A percentile compares a stretch with the other conserved stretches of the same genome.
These are phyloP conservation scores for Myotis daubentonii DNA, from an alignment of 2,797 vertebrate species.

Conservation along the genomic window DNA sequence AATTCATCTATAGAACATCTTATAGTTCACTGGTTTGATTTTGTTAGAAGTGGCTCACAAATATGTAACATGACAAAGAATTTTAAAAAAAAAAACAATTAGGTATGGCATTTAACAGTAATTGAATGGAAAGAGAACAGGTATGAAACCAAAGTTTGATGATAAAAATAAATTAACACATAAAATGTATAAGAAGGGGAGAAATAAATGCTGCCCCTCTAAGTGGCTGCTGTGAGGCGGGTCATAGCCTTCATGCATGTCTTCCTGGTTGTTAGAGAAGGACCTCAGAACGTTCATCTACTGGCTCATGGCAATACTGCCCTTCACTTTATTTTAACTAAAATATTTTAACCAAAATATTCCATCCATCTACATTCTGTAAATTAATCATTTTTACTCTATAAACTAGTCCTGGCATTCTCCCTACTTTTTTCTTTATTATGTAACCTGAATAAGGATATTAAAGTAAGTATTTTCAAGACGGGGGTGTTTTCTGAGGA, in stretches of 20 bases:
- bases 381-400: conserved; percentile 52
- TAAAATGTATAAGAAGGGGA: background rate
- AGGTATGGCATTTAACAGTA: background rate
- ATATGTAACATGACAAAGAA: conserved; percentile 35
- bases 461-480: conserved; percentile 28
- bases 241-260: background rate
- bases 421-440: background rate
- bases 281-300: background rate
- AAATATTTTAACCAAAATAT: conserved; percentile 30
- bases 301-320: background rate
- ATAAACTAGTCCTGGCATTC: conserved; percentile 31
- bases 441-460: background rate
- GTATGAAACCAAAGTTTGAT: background rate
- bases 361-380: background rate
- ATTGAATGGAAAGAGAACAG: conserved; percentile 21
- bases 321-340: conserved; percentile 17
- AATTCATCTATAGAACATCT: conserved; percentile 35
- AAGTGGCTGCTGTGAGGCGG: background rate
- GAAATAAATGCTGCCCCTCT: background rate
- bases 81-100: background rate
- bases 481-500: background rate
- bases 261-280: conserved; percentile 9
- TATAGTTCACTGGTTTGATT: conserved; percentile 44
- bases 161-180: conserved; percentile 39
- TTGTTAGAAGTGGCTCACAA: conserved; percentile 49